phyloP scores from a whole-genome alignment of 2,888 invertebrate species.

The Ectemnius cavifrons region DNA sequence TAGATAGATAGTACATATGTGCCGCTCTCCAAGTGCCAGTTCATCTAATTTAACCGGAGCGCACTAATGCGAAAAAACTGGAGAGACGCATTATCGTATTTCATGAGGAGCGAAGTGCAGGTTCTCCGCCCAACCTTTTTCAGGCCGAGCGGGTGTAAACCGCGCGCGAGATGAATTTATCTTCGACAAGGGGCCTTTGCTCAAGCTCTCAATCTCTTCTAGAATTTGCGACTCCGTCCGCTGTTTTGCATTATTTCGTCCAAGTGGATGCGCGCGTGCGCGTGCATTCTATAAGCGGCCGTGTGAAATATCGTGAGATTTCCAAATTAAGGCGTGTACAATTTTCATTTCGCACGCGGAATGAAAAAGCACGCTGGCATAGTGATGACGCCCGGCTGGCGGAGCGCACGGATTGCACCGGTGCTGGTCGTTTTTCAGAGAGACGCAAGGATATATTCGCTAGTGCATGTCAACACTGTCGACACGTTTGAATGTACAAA shows the following conservation, averaged over 20 bases:
- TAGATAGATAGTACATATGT: no score
- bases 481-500: no score
- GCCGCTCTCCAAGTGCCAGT: no score
- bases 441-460: no score
- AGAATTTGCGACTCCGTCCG: constrained; percentile 40
- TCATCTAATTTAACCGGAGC: constrained; percentile 4
- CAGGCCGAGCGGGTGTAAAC: constrained; percentile 7
- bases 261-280: no score
- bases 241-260: not conserved
- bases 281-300: not conserved
- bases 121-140: not conserved
- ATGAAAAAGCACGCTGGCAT: not conserved
- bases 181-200: constrained; percentile 36
- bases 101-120: constrained; percentile 14
- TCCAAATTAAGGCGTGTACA: not conserved
- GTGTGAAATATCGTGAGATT: not conserved
- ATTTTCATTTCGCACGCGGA: not conserved
- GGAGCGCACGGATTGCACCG: not conserved
- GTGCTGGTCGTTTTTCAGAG: no score
- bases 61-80: constrained; percentile 13
- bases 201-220: constrained; percentile 32
- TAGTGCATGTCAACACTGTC: no score
- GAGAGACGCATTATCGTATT: constrained; percentile 37
- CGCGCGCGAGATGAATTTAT: constrained; percentile 39
- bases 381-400: not conserved